A percentile compares a stretch with the other conserved stretches of the same genome.
Evolutionary conservation across 35 echinoderm and acorn worm genomes (phyloP).

Genomic region (Anneissia japonica): DNA sequence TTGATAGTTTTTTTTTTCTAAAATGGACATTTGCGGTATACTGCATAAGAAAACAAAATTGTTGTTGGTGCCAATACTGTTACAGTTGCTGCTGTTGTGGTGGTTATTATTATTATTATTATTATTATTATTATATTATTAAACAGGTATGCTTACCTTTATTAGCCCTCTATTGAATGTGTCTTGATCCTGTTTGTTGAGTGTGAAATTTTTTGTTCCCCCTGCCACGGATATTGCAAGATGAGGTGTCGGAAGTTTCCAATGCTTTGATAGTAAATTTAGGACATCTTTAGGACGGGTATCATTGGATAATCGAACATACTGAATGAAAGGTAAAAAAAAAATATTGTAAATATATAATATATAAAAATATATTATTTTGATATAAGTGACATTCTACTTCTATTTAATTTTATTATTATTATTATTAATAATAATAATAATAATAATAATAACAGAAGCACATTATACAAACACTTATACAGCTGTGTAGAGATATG

Average conservation of each 20-base stretch:
- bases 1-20: too few species aligned
- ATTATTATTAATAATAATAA: not conserved
- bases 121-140: not conserved
- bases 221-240: slow-evolving; percentile 69
- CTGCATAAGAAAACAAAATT: too few species aligned
- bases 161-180: slow-evolving; percentile 76
- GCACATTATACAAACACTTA: not conserved
- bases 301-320: slow-evolving; percentile 58
- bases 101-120: too few species aligned
- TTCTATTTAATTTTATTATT: not conserved
- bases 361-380: not conserved
- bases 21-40: too few species aligned
- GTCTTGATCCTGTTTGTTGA: slow-evolving; percentile 59
- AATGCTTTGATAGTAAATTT: slow-evolving; percentile 40
- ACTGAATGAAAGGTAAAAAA: too few species aligned
- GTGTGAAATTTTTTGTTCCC: slow-evolving; percentile 70
- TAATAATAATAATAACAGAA: not conserved
- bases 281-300: slow-evolving; percentile 37
- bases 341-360: not conserved
- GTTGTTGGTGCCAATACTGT: not conserved
- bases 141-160: slow-evolving; percentile 42
- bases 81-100: too few species aligned
- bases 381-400: not conserved
- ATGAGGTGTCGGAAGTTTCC: slow-evolving; percentile 46
- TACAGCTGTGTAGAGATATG: not conserved